Base-by-base conservation (phyloP, 92 coral and sea anemone genomes). In the Pocillopora grandis region DNA sequence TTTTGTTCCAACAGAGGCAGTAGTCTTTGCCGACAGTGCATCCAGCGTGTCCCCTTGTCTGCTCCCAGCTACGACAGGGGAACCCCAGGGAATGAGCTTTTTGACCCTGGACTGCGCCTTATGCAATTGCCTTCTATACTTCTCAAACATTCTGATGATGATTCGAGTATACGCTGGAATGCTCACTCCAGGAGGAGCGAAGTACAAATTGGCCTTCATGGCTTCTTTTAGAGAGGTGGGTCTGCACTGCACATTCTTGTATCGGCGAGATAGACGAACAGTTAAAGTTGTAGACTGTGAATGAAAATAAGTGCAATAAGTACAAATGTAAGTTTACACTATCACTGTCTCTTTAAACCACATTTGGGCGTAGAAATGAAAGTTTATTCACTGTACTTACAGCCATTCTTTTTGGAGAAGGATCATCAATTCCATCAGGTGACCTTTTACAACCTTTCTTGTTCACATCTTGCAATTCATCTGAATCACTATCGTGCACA, bases 101-200 rank as follows among this genome's bases (percentile, higher is more conserved):
- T 55, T 66, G 67, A 77, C 76, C 48, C 60, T 76, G 61, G 76
- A 65, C 71, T 84, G 88, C 15, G 83, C 83, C 42, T 35, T 3
- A 58, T 77, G 63, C 36, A 84, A 61, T 15, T 9, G 70, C 48
- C 42, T 66, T 67, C 76, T 84, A 76, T 66, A 84, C 69, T 66
- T 74, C 31, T 84, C 88, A 57, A 84, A 76, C 88, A 84, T 76
- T 23, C 65, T 84, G 60, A 84, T 57, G 10, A 84, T 84, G 62
- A 84, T 48, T 48, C 1, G 0, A 8, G 83, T 77, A 64, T 84
- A 84, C 1, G 76, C 23, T 52, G 88, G 66, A 0, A 84, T 2
- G 59, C 57, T 57, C 27, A 84, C 58, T 35, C 88, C 88, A 6
- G 66, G 83, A 19, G 88, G 83, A 42, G 88, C 88, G 61, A 84